phyloP scores from a whole-genome alignment of 1,140 invertebrate genomes.

The Chironomus striatipennis region DNA sequence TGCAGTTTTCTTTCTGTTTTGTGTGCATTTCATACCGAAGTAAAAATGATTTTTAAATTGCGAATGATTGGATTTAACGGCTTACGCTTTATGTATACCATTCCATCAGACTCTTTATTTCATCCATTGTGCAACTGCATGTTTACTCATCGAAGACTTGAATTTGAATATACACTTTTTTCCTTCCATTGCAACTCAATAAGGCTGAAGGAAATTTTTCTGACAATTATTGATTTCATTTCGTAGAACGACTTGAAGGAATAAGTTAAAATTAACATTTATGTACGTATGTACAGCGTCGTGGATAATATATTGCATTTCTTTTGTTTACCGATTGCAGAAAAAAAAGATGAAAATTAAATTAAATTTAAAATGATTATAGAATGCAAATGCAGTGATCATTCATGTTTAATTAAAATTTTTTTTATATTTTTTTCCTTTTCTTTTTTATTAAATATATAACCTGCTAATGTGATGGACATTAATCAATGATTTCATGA shows the following conservation, averaged over 20 bases:
- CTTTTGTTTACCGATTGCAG: neutral
- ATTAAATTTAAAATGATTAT: neutral
- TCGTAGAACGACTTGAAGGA: neutral
- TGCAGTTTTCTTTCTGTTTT: too few species aligned
- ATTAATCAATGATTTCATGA: neutral
- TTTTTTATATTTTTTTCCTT: too few species aligned
- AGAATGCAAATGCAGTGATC: neutral
- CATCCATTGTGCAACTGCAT: neutral
- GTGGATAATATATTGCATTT: neutral
- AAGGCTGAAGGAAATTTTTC: neutral
- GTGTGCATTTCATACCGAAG: too few species aligned
- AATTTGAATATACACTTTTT: too few species aligned
- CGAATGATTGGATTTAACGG: neutral
- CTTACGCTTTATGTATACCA: neutral
- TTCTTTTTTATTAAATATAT: neutral
- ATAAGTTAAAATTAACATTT: neutral
- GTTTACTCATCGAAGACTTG: neutral
- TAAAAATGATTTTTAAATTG: too few species aligned
- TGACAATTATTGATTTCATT: constrained; percentile 14
- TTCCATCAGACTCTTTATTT: too few species aligned
- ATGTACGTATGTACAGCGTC: neutral
- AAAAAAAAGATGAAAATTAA: neutral
- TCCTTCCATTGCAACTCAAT: too few species aligned
- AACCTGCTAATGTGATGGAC: neutral
- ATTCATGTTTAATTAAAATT: neutral